Percentiles rank a stretch among this genome's conserved stretches.
These are phyloP conservation scores for Turritopsis dohrnii DNA, from an alignment of 30 jellyfish, hydroid and myxozoan species.

Conservation along the genomic window DNA sequence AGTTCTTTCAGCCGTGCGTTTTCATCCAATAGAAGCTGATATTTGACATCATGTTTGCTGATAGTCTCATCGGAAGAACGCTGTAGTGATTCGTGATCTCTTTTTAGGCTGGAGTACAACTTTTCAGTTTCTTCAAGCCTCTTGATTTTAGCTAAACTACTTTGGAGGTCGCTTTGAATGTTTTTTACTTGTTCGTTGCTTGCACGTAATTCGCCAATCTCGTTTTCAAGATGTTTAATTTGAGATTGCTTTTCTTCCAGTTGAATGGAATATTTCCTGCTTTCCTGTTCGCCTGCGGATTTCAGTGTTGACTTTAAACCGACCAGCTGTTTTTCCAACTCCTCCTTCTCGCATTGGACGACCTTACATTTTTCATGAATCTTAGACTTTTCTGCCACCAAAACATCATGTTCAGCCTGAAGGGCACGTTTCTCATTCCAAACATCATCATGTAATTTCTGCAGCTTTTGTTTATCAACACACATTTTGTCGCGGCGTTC, in stretches of 20 bases:
- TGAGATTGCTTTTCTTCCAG: not conserved
- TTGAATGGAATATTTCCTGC: not conserved
- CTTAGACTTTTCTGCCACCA: not conserved
- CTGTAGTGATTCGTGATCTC: not conserved
- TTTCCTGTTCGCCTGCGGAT: not conserved
- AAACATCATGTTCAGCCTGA: not conserved
- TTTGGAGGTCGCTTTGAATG: not conserved
- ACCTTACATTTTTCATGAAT: not conserved
- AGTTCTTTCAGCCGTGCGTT: not conserved
- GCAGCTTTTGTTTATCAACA: not conserved
- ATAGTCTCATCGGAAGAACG: not conserved
- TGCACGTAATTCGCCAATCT: conserved; percentile 3
- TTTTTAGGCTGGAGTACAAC: not conserved
- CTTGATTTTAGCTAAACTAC: not conserved
- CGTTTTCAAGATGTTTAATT: not conserved
- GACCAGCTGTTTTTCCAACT: not conserved
- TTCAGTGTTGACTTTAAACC: not conserved
- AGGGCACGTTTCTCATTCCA: not conserved
- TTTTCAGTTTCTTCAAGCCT: not conserved
- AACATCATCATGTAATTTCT: not conserved
- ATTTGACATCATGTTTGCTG: not conserved
- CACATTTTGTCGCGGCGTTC: not conserved
- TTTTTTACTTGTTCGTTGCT: not conserved
- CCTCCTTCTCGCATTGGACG: not conserved
- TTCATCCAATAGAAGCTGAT: not conserved